Evolutionary conservation across 2,888 invertebrate species (phyloP).

Genomic region (Dorcus hopei): DNA sequence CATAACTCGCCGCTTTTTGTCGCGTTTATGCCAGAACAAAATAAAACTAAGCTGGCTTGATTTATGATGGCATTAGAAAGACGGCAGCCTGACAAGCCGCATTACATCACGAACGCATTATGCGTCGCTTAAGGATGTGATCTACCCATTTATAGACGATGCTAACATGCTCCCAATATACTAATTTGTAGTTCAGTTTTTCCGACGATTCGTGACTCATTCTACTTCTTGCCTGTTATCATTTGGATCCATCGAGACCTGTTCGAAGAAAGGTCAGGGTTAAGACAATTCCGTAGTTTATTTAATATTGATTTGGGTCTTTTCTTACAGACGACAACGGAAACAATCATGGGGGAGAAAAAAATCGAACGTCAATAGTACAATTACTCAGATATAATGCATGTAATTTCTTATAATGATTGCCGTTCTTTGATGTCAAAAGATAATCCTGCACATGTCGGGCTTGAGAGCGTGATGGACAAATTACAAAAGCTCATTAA

Average conservation of each 20-base stretch:
- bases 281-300: not conserved
- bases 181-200: slow-evolving; percentile 29
- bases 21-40: not conserved
- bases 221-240: slow-evolving; percentile 12
- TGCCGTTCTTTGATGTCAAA: slow-evolving; percentile 1
- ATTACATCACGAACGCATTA: slow-evolving; percentile 21
- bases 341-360: too few species aligned
- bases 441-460: slow-evolving; percentile 2
- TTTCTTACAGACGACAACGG: too few species aligned
- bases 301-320: too few species aligned
- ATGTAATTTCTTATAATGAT: slow-evolving; percentile 6
- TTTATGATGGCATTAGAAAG: slow-evolving; percentile 18
- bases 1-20: too few species aligned
- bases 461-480: slow-evolving; percentile 4
- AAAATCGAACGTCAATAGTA: not conserved
- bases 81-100: slow-evolving; percentile 12
- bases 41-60: slow-evolving; percentile 12
- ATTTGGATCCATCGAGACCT: slow-evolving; percentile 7
- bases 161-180: slow-evolving; percentile 28
- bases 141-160: slow-evolving; percentile 25
- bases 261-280: slow-evolving; percentile 12
- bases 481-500: slow-evolving; percentile 9
- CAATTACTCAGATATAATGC: slow-evolving; percentile 9
- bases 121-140: slow-evolving; percentile 23
- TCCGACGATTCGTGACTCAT: slow-evolving; percentile 14